phyloP scores from a whole-genome alignment of 2,888 invertebrate genomes.

The Pyralis farinalis region DNA sequence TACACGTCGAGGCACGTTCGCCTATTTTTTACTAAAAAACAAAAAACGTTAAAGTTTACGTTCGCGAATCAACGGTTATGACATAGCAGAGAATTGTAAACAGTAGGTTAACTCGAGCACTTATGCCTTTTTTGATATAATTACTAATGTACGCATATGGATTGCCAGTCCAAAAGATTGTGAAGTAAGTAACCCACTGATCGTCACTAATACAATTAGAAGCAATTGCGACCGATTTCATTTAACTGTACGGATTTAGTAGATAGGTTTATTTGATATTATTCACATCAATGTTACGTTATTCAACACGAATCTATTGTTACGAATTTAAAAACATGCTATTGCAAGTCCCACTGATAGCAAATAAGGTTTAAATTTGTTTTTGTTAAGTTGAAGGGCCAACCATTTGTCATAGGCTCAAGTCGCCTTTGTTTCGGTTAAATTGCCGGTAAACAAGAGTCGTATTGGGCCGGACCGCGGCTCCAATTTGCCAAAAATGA shows the following conservation, averaged over 20 bases:
- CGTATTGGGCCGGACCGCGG: slow-evolving; percentile 8
- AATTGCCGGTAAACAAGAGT: slow-evolving; percentile 7
- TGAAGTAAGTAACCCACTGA: no score
- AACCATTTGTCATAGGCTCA: slow-evolving; percentile 5
- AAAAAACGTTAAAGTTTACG: not conserved
- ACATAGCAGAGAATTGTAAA: not conserved
- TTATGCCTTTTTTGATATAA: no score
- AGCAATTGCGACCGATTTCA: no score
- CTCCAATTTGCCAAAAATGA: slow-evolving; percentile 9
- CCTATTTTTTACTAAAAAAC: not conserved
- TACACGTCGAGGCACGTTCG: not conserved
- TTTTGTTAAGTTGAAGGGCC: not conserved
- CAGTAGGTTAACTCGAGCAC: no score
- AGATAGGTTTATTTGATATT: no score
- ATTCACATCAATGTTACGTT: no score
- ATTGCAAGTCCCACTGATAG: not conserved
- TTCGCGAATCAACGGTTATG: not conserved
- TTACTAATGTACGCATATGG: no score
- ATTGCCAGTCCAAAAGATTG: no score
- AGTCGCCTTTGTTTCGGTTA: slow-evolving; percentile 7
- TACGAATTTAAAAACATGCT: not conserved
- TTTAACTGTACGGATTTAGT: no score
- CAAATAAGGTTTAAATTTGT: not conserved
- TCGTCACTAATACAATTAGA: no score
- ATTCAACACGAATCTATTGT: no score